These are phyloP conservation scores for Corynorhinus townsendii DNA, from an alignment of 2,113 vertebrate genomes.

Conservation along the genomic window DNA sequence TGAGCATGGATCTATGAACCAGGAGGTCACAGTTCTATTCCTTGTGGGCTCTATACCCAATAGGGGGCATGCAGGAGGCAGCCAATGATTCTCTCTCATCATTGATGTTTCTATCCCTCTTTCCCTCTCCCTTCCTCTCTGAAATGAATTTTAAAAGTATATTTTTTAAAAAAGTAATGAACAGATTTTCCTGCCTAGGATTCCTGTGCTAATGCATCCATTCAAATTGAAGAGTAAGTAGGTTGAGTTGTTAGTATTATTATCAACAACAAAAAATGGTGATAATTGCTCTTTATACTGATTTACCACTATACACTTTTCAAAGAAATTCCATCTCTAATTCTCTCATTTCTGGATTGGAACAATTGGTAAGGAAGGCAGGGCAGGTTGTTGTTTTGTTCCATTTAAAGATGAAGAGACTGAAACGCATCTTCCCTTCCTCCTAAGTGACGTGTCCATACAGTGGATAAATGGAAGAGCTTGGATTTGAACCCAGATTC, in stretches of 20 bases:
- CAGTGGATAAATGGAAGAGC: background rate
- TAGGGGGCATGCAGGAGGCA: no score
- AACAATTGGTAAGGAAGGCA: background rate
- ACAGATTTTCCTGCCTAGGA: background rate
- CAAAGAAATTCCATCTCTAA: background rate
- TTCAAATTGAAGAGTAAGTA: background rate
- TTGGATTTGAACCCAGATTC: background rate
- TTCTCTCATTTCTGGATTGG: background rate
- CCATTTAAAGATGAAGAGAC: background rate
- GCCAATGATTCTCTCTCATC: no score
- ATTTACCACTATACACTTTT: background rate
- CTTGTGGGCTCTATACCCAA: no score
- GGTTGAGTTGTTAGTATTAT: background rate
- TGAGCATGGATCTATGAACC: no score
- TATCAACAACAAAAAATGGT: background rate
- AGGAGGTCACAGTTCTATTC: no score
- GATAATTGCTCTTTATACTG: background rate
- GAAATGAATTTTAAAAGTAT: no score
- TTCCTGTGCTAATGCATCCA: background rate
- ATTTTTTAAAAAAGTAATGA: background rate
- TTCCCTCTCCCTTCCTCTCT: no score
- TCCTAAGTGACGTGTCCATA: background rate
- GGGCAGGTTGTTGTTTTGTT: background rate
- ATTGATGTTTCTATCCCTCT: no score
- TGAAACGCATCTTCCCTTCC: background rate